Evolutionary conservation across 2,888 invertebrate species (phyloP).

Genomic region (Schizotus pectinicornis): DNA sequence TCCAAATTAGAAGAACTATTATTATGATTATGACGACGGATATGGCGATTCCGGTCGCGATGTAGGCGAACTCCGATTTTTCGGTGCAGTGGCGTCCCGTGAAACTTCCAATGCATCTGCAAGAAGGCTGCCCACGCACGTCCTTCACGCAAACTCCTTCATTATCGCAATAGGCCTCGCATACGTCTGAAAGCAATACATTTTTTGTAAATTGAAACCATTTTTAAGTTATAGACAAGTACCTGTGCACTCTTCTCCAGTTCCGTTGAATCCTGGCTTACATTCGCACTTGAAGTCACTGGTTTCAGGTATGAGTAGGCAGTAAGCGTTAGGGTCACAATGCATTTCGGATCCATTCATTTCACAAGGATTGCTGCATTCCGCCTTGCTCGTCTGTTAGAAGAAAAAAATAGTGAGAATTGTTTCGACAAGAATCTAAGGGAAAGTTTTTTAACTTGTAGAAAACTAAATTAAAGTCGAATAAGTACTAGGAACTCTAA

Average conservation of each 20-base stretch:
- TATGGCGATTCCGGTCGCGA: conserved; percentile 92
- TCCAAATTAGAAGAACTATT: conserved; percentile 92
- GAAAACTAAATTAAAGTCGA: too few relatives aligned
- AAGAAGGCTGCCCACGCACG: conserved; percentile 81
- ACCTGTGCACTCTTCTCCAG: conserved; percentile 74
- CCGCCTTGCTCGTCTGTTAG: conserved; percentile 73
- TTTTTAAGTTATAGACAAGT: too few relatives aligned
- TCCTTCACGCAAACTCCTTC: conserved; percentile 89
- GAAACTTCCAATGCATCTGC: conserved; percentile 90
- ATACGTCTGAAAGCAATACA: conserved; percentile 67
- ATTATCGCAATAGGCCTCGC: conserved; percentile 86
- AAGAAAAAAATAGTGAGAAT: neutral
- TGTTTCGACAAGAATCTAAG: too few relatives aligned
- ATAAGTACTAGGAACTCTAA: too few relatives aligned
- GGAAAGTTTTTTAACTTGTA: neutral
- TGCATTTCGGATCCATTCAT: conserved; percentile 81
- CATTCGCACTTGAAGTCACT: conserved; percentile 90
- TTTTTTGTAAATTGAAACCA: too few relatives aligned
- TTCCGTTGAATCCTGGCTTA: conserved; percentile 91
- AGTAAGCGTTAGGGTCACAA: conserved; percentile 88
- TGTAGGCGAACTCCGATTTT: conserved; percentile 94
- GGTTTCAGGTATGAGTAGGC: conserved; percentile 81
- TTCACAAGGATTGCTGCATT: conserved; percentile 92
- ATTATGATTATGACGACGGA: conserved; percentile 93
- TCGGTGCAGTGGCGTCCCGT: conserved; percentile 88